phyloP scores from a whole-genome alignment of 2,113 vertebrate species.

The Charadrius vociferus region DNA sequence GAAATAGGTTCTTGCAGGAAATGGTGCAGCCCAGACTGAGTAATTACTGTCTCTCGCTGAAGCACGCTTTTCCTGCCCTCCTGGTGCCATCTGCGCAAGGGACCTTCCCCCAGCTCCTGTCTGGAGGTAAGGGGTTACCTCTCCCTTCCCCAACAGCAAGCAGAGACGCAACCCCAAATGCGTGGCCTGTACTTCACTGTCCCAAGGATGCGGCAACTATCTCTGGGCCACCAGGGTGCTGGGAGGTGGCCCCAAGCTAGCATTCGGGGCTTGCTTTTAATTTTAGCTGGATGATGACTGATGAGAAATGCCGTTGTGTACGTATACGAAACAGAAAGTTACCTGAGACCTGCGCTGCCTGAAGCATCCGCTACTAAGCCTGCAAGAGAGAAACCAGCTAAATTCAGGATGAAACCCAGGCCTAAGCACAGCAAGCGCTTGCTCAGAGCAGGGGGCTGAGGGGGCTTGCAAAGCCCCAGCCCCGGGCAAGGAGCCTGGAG shows the following conservation, averaged over 20 bases:
- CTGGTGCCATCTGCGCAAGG: neutral
- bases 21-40: neutral
- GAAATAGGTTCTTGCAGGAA: conserved; percentile 7
- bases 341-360: neutral
- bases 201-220: neutral
- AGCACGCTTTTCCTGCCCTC: neutral
- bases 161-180: neutral
- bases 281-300: neutral
- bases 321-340: neutral
- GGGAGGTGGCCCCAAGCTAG: neutral
- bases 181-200: neutral
- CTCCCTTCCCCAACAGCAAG: neutral
- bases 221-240: neutral
- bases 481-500: neutral
- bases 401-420: neutral
- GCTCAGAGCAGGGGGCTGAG: neutral
- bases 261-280: neutral
- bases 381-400: neutral
- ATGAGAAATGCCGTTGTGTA: accelerated
- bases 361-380: neutral
- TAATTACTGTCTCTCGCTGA: neutral
- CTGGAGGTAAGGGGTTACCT: neutral
- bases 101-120: neutral
- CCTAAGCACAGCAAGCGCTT: accelerated
- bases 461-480: neutral